Base-by-base conservation (phyloP, 2,113 vertebrate genomes). In the Lophotis ruficrista region DNA sequence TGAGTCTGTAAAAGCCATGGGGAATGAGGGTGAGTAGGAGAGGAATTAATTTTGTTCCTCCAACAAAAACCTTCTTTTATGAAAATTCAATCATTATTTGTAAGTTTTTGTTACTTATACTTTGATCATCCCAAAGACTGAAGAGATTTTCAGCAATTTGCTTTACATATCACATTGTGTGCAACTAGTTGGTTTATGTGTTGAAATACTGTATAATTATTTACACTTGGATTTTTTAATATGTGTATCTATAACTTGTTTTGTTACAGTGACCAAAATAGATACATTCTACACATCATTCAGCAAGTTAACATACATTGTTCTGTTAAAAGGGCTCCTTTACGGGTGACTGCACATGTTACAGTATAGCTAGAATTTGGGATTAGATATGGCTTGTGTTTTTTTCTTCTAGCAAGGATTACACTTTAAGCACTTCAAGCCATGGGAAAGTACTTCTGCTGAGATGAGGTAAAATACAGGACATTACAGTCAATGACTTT, bases 51-150 rank as follows among this genome's bases (percentile, higher is more conserved):
- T 88, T 43, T 82, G 3, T 2, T 10, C 6, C 47, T 77, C 58
- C 22, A 76, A 80, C 8, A 87, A 69, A 97, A 93, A 33, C 25
- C 61, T 97, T 96, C 57, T 93, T 96, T 97, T 97, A 83, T 96
- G 95, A 97, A 97, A 97, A 96, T 94, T 94, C 65, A 97, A 87
- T 79, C 61, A 45, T 66, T 76, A 75, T 93, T 95, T 80, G 21
- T 92, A 89, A 82, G 13, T 64, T 92, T 94, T 93, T 31, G 28
- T 85, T 95, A 81, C 66, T 95, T 64, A 70, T 85, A 95, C 81
- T 97, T 98, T 91, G 88, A 96, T 96, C 91, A 97, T 97, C 82
- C 97, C 97, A 98, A 98, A 98, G 97, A 98, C 69, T 79, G 38
- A 95, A 94, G 15, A 97, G 47, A 38, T 86, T 90, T 97, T 95